Evolutionary conservation across 2,888 invertebrate genomes (phyloP).

Genomic region (Amblyjoppa proteus): DNA sequence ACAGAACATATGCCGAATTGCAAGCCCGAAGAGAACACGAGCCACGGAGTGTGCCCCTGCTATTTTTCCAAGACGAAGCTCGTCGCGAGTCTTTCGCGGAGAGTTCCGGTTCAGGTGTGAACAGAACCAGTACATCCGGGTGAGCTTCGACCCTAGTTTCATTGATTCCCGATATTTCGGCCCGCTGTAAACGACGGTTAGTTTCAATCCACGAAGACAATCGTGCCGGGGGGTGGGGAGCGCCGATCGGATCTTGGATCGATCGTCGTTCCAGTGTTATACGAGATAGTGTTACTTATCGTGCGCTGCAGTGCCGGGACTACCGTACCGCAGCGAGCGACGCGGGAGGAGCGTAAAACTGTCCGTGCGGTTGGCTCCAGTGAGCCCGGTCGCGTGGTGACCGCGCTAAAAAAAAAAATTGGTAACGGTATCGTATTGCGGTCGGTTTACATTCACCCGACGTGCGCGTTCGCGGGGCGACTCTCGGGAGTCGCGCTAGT

Average conservation of each 20-base stretch:
- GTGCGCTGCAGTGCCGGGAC: constrained; percentile 31
- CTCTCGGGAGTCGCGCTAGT: constrained; percentile 37
- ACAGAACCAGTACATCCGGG: constrained; percentile 64
- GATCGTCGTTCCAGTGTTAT: not conserved
- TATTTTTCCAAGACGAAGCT: constrained; percentile 54
- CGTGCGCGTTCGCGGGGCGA: constrained; percentile 69
- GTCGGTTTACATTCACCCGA: constrained; percentile 77
- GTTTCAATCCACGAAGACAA: not conserved
- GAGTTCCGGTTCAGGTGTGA: constrained; percentile 59
- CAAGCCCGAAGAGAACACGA: constrained; percentile 66
- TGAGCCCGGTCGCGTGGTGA: constrained; percentile 66
- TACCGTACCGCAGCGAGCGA: constrained; percentile 46
- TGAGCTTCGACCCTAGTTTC: constrained; percentile 37
- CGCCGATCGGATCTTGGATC: constrained; percentile 15
- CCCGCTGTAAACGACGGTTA: not conserved
- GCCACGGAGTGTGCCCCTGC: constrained; percentile 57
- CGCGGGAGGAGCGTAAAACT: constrained; percentile 32
- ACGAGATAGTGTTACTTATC: constrained; percentile 17
- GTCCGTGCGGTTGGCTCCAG: constrained; percentile 53
- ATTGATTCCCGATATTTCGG: not conserved
- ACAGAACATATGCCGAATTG: constrained; percentile 64
- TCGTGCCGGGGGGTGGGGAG: not conserved
- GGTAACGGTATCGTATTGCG: constrained; percentile 80
- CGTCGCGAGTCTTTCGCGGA: constrained; percentile 52
- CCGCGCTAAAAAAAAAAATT: constrained; percentile 72